Evolutionary conservation across 2,113 vertebrate genomes (phyloP).

Genomic region (Platysternon megacephalum): DNA sequence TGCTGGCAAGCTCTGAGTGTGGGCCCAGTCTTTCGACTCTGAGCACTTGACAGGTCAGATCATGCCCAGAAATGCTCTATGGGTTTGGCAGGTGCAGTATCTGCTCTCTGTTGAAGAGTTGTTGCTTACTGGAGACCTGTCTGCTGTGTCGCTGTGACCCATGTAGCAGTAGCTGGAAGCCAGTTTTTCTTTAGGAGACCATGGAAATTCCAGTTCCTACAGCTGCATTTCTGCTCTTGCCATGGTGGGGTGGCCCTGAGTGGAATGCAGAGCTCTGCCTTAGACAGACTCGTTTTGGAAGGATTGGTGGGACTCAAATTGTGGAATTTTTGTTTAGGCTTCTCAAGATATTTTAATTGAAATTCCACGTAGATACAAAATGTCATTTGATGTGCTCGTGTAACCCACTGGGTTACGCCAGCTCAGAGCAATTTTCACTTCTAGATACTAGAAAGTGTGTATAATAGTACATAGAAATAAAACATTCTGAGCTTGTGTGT

Average conservation of each 20-base stretch:
- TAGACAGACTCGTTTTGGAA: no score
- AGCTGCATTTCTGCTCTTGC: neutral
- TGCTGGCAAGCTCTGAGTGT: neutral
- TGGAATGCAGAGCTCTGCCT: neutral
- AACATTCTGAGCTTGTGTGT: neutral
- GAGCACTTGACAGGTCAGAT: neutral
- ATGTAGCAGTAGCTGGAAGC: neutral
- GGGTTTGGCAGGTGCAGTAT: neutral
- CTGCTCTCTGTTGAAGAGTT: neutral
- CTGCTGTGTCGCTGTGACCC: neutral
- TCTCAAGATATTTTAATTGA: neutral
- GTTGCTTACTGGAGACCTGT: neutral
- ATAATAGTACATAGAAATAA: neutral
- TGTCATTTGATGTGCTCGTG: neutral
- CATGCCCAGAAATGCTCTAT: neutral
- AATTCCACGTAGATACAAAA: neutral
- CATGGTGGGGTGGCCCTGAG: neutral
- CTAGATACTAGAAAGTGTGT: neutral
- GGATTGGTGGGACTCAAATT: neutral
- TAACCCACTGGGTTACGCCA: neutral
- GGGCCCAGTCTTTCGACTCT: neutral
- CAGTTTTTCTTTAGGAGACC: neutral
- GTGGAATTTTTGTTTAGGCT: neutral
- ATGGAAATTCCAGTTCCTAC: neutral
- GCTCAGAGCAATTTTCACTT: neutral